A percentile compares a stretch with the other conserved stretches of the same genome.
phyloP scores from a whole-genome alignment of 2,113 vertebrate genomes.

The Harpagus bidentatus region DNA sequence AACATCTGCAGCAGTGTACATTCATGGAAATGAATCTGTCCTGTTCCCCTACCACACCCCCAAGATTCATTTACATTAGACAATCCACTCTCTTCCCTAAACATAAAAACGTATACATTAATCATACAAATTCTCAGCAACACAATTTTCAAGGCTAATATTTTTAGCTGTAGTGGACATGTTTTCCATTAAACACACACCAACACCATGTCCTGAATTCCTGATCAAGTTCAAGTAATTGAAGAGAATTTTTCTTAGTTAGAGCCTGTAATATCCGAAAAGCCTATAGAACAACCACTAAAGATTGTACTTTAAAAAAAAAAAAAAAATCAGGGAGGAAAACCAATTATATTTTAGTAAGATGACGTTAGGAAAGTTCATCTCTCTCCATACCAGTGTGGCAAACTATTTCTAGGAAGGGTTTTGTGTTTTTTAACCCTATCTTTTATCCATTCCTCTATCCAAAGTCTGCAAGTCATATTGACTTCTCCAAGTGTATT shows the following conservation, averaged over 20 bases:
- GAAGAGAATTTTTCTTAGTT: neutral
- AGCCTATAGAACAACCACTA: neutral
- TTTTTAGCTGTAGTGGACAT: neutral
- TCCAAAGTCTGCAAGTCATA: neutral
- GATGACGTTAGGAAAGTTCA: neutral
- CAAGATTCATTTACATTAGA: neutral
- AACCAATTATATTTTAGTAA: neutral
- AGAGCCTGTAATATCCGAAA: neutral
- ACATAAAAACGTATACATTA: neutral
- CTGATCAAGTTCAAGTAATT: neutral
- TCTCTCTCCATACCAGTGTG: neutral
- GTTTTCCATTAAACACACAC: neutral
- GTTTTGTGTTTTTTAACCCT: neutral
- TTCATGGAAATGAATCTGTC: conserved; percentile 13
- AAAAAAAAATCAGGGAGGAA: neutral
- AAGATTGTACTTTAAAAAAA: rapidly evolving
- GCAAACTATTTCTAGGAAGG: neutral
- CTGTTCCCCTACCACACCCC: neutral
- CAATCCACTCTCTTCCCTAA: neutral
- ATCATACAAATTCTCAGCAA: neutral
- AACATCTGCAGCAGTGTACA: conserved; percentile 51
- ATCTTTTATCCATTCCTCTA: neutral
- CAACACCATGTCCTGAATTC: neutral
- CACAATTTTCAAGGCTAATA: neutral
- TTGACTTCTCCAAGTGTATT: neutral